Base-by-base conservation (phyloP, 2,888 invertebrate genomes). In the Piscicola geometra region DNA sequence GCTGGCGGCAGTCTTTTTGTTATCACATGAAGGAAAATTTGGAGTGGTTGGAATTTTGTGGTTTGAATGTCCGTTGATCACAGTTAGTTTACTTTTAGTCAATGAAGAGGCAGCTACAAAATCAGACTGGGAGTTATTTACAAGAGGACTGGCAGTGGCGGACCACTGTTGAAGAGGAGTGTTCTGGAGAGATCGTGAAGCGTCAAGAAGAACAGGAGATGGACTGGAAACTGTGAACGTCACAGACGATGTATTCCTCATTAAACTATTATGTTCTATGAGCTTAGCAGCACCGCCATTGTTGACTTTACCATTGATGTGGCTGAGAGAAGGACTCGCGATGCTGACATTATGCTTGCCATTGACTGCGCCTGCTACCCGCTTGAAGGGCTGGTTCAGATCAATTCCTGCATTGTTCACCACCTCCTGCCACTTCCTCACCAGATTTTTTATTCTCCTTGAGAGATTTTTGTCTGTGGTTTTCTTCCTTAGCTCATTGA, bases 401-500 rank as follows among this genome's bases (percentile, higher is more conserved):
- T 50, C 30, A 1, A 56, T 28, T 56, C 71, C 71, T 73, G 71
- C 47, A n/a, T 75, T 21, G 12, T 74, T 30, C n/a, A n/a, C 67
- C 66, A 30, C 56, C 50, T 18, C 71, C 82, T 95, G 90, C 96
- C 96, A 96, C 87, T 91, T 89, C 83, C 93, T 93, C 76, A 96
- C 90, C 85, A 96, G 88, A 84, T 92, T 92, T 87, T 95, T 96
- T 76, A 94, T 93, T 80, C 95, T 89, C 83, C 92, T 91, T 75
- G 94, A 93, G 85, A 96, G 88, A 78, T 89, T 89, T 81, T 93
- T 92, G 86, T 94, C 92, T 77, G 88, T 89, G 64, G 93, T 93
- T 86, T 92, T 92, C 77, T 93, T 89, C 76, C 96, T 90, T 73
- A 96, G 88, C 86, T 94, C 93, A 86, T 96, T 96, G 86, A 96